Evolutionary conservation across 2,888 invertebrate genomes (phyloP).

Genomic region (Melangyna quadrimaculata): DNA sequence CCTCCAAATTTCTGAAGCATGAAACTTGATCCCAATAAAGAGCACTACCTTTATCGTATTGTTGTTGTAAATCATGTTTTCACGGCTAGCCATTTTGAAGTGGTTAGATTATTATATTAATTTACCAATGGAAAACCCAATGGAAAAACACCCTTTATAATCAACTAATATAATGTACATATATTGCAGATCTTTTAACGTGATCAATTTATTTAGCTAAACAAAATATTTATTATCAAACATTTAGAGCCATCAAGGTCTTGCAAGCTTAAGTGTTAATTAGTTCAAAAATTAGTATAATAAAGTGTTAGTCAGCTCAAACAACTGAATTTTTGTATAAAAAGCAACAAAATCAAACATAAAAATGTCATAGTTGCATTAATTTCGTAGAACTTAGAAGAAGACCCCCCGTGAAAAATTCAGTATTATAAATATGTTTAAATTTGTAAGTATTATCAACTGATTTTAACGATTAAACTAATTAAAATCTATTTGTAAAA

Average conservation of each 20-base stretch:
- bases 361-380: constrained; percentile 1
- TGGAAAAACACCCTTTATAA: neutral
- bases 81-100: too few relatives aligned
- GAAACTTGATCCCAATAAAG: too few relatives aligned
- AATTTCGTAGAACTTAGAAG: neutral
- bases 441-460: neutral
- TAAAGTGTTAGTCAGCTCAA: neutral
- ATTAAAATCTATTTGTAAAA: neutral
- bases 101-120: too few relatives aligned
- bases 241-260: neutral
- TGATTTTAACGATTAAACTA: neutral
- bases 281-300: constrained; percentile 7
- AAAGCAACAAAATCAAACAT: constrained; percentile 3
- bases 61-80: too few relatives aligned
- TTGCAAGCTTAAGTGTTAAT: constrained; percentile 33
- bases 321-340: constrained; percentile 23
- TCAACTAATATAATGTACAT: neutral
- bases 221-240: neutral
- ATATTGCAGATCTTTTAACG: neutral
- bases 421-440: neutral
- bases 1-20: too few relatives aligned
- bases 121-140: too few relatives aligned
- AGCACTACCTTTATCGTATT: too few relatives aligned
- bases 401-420: neutral
- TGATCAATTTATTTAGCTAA: neutral